Percentiles rank a stretch among this genome's conserved stretches.
Evolutionary conservation across 1,140 invertebrate species (phyloP).

Genomic region (Pseudomyrmex sp.): DNA sequence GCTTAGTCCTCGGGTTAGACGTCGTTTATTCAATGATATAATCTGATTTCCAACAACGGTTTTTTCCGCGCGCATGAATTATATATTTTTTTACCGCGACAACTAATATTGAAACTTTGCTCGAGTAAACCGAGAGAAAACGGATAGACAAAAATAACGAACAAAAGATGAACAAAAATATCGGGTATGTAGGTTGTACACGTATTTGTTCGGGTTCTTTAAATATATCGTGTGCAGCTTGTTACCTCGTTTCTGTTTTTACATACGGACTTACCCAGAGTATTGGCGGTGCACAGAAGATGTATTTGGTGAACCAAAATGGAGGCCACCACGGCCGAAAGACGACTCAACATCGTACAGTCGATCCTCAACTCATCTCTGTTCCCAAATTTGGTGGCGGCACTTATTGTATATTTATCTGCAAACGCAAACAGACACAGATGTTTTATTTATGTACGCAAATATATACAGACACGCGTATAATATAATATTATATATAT

Average conservation of each 20-base stretch:
- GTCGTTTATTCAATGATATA: conserved; percentile 68
- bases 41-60: conserved; percentile 46
- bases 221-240: not conserved
- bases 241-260: not conserved
- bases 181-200: not conserved
- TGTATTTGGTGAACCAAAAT: conserved; percentile 80
- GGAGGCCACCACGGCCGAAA: conserved; percentile 82
- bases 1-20: conserved; percentile 31
- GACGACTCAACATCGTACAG: conserved; percentile 81
- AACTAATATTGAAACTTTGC: not conserved
- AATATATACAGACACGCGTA: too few relatives aligned
- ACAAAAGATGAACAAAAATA: conserved; percentile 10
- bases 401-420: conserved; percentile 32
- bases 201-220: not conserved
- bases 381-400: conserved; percentile 66
- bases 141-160: not conserved
- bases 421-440: conserved; percentile 17
- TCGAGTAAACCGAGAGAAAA: not conserved
- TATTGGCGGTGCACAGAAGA: conserved; percentile 64
- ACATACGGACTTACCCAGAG: conserved; percentile 65
- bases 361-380: conserved; percentile 82
- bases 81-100: conserved; percentile 52
- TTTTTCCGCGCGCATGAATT: conserved; percentile 11
- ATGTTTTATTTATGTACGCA: not conserved
- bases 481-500: too few relatives aligned